phyloP scores from a whole-genome alignment of 2,888 invertebrate species.

The Steromphala cineraria region DNA sequence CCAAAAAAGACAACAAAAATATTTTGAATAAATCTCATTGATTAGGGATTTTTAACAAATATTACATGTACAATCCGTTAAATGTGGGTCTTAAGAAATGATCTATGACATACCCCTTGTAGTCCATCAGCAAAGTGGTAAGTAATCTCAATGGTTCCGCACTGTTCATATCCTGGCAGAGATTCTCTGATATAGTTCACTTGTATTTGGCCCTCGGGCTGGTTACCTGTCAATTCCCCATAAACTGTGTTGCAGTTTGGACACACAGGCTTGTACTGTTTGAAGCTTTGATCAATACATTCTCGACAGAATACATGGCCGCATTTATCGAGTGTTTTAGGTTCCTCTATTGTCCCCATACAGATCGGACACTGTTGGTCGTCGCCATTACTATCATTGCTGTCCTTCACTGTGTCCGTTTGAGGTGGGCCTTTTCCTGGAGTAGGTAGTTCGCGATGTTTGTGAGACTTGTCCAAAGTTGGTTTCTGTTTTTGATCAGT shows the following conservation, averaged over 20 bases:
- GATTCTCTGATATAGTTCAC: background rate
- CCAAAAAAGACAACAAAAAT: too few species aligned
- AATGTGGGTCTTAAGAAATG: background rate
- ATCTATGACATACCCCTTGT: constrained; percentile 49
- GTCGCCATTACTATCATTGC: background rate
- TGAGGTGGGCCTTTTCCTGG: background rate
- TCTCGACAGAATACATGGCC: constrained; percentile 62
- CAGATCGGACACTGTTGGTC: constrained; percentile 55
- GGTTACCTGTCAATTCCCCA: constrained; percentile 60
- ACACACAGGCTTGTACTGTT: constrained; percentile 55
- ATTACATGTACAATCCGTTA: too few species aligned
- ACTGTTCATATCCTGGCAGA: constrained; percentile 41
- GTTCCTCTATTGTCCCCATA: constrained; percentile 39
- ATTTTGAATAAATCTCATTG: too few species aligned
- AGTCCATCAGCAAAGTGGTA: constrained; percentile 69
- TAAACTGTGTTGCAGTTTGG: constrained; percentile 64
- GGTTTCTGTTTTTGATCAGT: too few species aligned
- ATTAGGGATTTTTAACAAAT: too few species aligned
- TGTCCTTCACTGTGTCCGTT: background rate
- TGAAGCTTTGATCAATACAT: constrained; percentile 59
- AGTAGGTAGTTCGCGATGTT: too few species aligned
- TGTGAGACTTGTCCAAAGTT: too few species aligned
- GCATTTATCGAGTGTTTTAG: constrained; percentile 46
- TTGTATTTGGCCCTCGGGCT: constrained; percentile 60
- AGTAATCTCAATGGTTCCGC: constrained; percentile 47